Conservation (phyloP, 1,140 invertebrate species). For the Metopolophium dirhodum region DNA sequence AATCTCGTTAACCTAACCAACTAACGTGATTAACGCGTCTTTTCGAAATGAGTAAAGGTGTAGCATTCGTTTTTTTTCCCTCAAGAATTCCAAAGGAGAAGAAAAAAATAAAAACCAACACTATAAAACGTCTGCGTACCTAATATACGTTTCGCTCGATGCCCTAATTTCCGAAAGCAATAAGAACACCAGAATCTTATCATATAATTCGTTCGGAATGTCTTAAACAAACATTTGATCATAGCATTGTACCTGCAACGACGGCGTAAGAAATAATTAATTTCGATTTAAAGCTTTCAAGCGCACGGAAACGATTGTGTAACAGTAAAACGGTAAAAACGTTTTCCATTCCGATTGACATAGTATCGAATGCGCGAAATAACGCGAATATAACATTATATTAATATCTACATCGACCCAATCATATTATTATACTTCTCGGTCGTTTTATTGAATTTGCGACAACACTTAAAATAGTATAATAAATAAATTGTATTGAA, state of each 20-base stretch:
- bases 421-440: not conserved
- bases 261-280: not conserved
- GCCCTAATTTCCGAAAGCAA: not conserved
- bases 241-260: not conserved
- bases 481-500: not conserved
- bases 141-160: not conserved
- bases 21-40: not conserved
- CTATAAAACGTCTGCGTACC: not conserved
- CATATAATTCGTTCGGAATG: not conserved
- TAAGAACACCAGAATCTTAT: not conserved
- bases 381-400: not conserved
- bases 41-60: not conserved
- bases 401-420: not conserved
- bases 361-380: not conserved
- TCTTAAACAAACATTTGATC: not conserved
- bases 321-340: not conserved
- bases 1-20: conserved; percentile 26
- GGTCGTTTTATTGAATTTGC: not conserved
- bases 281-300: not conserved
- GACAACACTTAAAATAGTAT: not conserved
- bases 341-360: not conserved
- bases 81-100: not conserved
- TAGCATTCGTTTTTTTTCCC: not conserved
- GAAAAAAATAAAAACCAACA: not conserved
- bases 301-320: not conserved